Percentiles rank a stretch among this genome's conserved stretches.
These are phyloP conservation scores for Manis pentadactyla DNA, from an alignment of 2,797 vertebrate species.

Conservation along the genomic window DNA sequence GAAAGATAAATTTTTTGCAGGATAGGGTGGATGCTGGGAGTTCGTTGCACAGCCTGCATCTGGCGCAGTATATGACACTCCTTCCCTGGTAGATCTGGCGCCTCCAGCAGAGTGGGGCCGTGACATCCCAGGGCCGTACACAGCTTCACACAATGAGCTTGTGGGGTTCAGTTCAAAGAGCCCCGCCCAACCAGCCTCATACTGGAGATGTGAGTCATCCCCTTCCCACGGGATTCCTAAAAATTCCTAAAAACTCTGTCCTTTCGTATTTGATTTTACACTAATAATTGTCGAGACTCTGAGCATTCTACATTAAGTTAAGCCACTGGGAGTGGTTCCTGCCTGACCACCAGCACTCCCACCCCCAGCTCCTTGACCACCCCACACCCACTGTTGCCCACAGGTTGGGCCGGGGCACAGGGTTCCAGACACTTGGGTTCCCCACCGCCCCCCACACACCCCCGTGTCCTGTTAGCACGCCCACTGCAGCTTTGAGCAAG, in stretches of 20 bases:
- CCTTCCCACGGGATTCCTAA: neutral
- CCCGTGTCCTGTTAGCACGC: neutral
- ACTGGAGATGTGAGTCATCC: fast-evolving
- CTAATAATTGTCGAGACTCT: neutral
- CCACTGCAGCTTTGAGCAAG: neutral
- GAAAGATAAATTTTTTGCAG: neutral
- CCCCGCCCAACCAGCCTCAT: fast-evolving
- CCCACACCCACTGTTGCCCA: neutral
- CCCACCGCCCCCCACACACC: too few species aligned
- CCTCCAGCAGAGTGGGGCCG: fast-evolving
- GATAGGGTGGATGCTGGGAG: neutral
- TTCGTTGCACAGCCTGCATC: neutral
- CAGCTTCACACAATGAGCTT: fast-evolving
- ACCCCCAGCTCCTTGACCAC: neutral
- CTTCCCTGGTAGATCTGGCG: neutral
- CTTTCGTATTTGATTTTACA: fast-evolving
- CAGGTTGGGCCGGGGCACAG: neutral
- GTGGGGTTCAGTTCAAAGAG: fast-evolving
- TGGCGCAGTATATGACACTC: fast-evolving
- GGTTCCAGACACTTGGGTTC: too few species aligned
- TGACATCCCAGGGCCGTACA: neutral
- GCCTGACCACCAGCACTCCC: fast-evolving
- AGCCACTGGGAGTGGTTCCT: fast-evolving
- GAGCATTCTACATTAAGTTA: fast-evolving
- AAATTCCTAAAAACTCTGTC: neutral